phyloP scores from a whole-genome alignment of 2,888 invertebrate genomes.

The Pardosa pseudoannulata region DNA sequence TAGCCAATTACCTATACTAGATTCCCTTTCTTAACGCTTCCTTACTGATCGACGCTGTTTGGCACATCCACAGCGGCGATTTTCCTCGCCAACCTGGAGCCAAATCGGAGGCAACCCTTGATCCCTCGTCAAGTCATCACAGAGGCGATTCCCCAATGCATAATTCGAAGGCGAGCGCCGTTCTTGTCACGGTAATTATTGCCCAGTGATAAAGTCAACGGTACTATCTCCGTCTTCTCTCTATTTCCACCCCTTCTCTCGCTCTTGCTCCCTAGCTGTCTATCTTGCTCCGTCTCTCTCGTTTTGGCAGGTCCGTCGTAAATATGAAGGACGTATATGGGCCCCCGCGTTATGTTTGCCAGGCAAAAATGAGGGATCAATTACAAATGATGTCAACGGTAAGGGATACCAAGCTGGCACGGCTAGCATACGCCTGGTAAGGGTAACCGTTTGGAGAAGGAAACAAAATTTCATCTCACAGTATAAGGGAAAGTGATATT shows the following conservation, averaged over 20 bases:
- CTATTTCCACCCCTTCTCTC: not conserved
- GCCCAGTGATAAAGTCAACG: conserved; percentile 71
- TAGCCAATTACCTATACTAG: too few species aligned
- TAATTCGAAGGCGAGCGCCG: conserved; percentile 70
- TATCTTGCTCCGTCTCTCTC: conserved; percentile 39
- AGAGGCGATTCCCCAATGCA: conserved; percentile 70
- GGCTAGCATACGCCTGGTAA: too few species aligned
- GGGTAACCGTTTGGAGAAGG: too few species aligned
- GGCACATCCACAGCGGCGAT: not conserved
- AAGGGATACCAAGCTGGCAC: too few species aligned
- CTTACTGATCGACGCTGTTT: not conserved
- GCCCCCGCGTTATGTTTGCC: conserved; percentile 23
- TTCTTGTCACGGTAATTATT: conserved; percentile 72
- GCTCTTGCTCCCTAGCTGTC: not conserved
- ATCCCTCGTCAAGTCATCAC: conserved; percentile 70
- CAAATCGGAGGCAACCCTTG: conserved; percentile 39
- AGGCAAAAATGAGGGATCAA: conserved; percentile 43
- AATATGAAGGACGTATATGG: conserved; percentile 60
- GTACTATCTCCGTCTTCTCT: conserved; percentile 45
- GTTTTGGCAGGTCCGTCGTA: conserved; percentile 41
- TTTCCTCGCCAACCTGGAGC: not conserved
- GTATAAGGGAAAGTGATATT: too few species aligned
- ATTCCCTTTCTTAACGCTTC: too few species aligned
- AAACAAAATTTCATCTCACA: too few species aligned
- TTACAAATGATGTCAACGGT: conserved; percentile 52